A percentile compares a stretch with the other conserved stretches of the same genome.
Evolutionary conservation across 2,113 vertebrate genomes (phyloP).

Genomic region (Oceanites oceanicus): DNA sequence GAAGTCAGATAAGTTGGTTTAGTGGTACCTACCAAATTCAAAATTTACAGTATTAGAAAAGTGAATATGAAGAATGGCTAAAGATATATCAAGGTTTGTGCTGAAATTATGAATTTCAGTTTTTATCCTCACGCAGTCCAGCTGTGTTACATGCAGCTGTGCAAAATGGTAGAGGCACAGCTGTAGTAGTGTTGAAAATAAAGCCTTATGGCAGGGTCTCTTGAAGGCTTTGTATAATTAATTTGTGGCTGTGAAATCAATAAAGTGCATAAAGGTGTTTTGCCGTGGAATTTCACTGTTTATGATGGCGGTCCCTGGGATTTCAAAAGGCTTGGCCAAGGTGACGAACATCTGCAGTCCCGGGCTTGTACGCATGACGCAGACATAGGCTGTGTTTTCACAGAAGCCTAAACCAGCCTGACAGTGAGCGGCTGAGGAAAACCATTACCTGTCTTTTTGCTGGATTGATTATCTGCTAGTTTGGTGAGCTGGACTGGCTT

Average conservation of each 20-base stretch:
- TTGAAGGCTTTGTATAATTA: not conserved
- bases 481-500: not conserved
- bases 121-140: not conserved
- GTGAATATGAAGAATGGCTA: not conserved
- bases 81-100: not conserved
- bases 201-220: not conserved
- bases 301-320: rapidly evolving
- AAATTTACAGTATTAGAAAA: not conserved
- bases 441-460: not conserved
- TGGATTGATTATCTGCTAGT: not conserved
- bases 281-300: not conserved
- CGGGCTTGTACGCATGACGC: not conserved
- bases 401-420: not conserved
- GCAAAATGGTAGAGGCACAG: not conserved
- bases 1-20: not conserved
- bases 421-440: not conserved
- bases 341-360: not conserved
- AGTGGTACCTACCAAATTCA: not conserved
- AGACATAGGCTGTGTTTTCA: not conserved
- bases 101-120: not conserved
- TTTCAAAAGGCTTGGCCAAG: not conserved
- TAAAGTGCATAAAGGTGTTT: not conserved
- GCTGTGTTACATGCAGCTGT: not conserved
- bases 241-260: not conserved
- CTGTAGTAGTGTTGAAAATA: not conserved